Evolutionary conservation across 2,888 invertebrate genomes (phyloP).

Genomic region (Plusia festucae): DNA sequence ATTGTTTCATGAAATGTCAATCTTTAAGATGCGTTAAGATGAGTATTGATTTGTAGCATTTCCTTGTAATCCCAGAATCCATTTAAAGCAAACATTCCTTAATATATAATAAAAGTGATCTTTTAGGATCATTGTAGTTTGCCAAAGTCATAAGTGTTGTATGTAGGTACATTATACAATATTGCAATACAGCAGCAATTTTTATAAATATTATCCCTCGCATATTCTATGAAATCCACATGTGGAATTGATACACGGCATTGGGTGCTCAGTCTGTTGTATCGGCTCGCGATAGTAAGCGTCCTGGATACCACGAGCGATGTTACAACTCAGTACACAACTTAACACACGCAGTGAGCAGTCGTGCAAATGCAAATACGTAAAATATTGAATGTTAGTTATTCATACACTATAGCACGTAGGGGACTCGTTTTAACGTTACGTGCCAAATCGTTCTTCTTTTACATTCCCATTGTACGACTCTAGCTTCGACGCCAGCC

Average conservation of each 20-base stretch:
- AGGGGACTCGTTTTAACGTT: slow-evolving; percentile 66
- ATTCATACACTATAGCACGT: slow-evolving; percentile 71
- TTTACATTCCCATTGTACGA: slow-evolving; percentile 42
- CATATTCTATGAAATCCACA: slow-evolving; percentile 34
- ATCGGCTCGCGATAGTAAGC: background rate
- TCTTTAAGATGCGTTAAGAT: slow-evolving; percentile 50
- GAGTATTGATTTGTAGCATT: slow-evolving; percentile 59
- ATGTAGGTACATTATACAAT: slow-evolving; percentile 20
- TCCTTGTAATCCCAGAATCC: slow-evolving; percentile 49
- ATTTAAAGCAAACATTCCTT: slow-evolving; percentile 22
- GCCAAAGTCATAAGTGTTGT: slow-evolving; percentile 21
- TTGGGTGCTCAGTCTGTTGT: slow-evolving; percentile 21
- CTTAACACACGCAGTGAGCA: slow-evolving; percentile 43
- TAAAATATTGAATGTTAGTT: slow-evolving; percentile 77
- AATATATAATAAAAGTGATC: slow-evolving; percentile 27
- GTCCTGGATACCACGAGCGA: slow-evolving; percentile 35
- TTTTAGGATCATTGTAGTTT: slow-evolving; percentile 44
- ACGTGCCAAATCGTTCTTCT: slow-evolving; percentile 72
- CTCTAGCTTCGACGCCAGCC: slow-evolving; percentile 36
- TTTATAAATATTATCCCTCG: slow-evolving; percentile 37
- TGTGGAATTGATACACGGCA: slow-evolving; percentile 50
- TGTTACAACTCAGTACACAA: slow-evolving; percentile 57
- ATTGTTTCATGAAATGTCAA: slow-evolving; percentile 59
- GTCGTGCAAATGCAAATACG: slow-evolving; percentile 70
- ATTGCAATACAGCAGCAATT: slow-evolving; percentile 17